A percentile compares a stretch with the other conserved stretches of the same genome.
These are phyloP conservation scores for Crotalus viridis DNA, from an alignment of 2,113 vertebrate genomes.

Conservation along the genomic window DNA sequence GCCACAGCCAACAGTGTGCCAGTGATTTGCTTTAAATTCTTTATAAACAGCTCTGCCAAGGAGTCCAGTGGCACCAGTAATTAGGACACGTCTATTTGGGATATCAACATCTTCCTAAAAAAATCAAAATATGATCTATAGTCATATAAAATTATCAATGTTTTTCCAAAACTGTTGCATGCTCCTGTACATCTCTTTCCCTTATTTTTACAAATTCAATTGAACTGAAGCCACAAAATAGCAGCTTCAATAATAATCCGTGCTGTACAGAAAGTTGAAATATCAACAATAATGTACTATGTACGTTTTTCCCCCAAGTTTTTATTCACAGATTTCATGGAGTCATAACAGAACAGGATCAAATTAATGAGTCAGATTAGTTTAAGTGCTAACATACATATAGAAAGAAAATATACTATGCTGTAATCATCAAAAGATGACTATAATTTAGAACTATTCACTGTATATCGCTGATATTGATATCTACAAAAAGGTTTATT, in stretches of 20 bases:
- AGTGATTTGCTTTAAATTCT: slow-evolving; percentile 84
- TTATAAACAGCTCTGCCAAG: slow-evolving; percentile 88
- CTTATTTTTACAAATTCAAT: background rate
- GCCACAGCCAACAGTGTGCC: slow-evolving; percentile 83
- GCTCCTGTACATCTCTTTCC: background rate
- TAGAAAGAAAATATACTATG: background rate
- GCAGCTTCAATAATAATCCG: background rate
- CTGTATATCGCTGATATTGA: background rate
- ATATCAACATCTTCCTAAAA: slow-evolving; percentile 77
- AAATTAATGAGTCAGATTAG: background rate
- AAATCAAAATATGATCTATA: background rate
- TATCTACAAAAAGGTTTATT: background rate
- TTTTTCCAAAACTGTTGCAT: background rate
- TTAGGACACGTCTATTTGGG: slow-evolving; percentile 76
- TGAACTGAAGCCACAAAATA: background rate
- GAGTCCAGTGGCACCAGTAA: slow-evolving; percentile 92
- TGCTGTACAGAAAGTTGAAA: background rate
- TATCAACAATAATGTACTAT: background rate
- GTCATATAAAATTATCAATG: background rate
- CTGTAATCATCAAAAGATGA: background rate
- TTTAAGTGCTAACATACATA: background rate
- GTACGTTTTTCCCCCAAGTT: background rate
- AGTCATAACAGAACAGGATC: background rate
- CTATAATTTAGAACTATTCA: background rate
- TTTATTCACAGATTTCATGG: background rate